Conservation (phyloP, 2,888 invertebrate genomes). For the Prosapia bicincta region DNA sequence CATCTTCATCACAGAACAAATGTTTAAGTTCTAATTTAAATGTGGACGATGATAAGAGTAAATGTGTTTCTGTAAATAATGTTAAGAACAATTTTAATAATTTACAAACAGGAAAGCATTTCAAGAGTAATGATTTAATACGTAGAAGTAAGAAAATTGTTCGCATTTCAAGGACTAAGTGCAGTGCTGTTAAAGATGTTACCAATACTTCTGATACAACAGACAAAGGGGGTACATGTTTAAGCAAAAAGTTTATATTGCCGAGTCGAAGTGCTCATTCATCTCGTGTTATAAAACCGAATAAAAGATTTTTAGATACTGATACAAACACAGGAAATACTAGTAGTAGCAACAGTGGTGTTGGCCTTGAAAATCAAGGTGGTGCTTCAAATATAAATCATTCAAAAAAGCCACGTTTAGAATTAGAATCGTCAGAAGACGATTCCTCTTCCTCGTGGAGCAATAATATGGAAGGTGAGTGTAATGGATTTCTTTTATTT, state of each 20-base stretch:
- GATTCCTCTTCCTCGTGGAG: neutral
- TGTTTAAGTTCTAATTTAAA: neutral
- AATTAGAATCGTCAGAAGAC: neutral
- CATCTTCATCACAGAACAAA: conserved; percentile 29
- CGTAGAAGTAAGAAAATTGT: neutral
- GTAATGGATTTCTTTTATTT: neutral
- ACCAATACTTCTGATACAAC: neutral
- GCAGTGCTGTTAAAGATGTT: neutral
- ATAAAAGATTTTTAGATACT: conserved; percentile 75
- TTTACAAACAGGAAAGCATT: neutral
- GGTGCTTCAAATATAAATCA: neutral
- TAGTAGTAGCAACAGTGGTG: neutral
- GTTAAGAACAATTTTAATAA: neutral
- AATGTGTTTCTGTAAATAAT: neutral
- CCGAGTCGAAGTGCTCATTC: conserved; percentile 81
- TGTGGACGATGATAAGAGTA: neutral
- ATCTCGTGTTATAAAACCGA: conserved; percentile 83
- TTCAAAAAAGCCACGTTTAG: neutral
- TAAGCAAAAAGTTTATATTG: conserved; percentile 60
- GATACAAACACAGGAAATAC: conserved; percentile 42
- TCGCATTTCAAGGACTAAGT: neutral
- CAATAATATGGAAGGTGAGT: neutral
- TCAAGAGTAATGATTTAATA: neutral
- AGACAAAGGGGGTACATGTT: neutral
- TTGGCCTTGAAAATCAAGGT: neutral